Percentiles rank a stretch among this genome's conserved stretches.
phyloP scores from a whole-genome alignment of 1,140 invertebrate species.

The Tetragnatha versicolor region DNA sequence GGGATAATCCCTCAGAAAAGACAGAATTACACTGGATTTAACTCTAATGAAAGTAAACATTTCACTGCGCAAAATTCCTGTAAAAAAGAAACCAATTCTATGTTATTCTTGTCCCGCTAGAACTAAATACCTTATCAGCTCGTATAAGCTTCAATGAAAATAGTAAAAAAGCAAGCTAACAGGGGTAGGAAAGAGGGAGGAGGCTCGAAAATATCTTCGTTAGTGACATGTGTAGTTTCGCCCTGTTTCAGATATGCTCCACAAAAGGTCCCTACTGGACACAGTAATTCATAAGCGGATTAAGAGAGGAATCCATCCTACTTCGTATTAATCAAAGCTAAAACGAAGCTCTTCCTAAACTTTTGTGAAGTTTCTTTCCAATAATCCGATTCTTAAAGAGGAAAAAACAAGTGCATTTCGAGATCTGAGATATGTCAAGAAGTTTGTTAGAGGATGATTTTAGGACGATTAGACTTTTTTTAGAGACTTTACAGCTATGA shows the following conservation, averaged over 20 bases:
- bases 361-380: conserved; percentile 37
- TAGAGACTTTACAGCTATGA: background rate
- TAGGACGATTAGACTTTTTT: conserved; percentile 20
- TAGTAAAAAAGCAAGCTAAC: background rate
- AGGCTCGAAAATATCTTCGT: conserved; percentile 17
- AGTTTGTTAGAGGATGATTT: conserved; percentile 26
- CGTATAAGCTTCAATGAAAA: too few relatives aligned
- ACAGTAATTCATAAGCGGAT: conserved; percentile 45
- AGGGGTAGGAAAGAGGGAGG: background rate
- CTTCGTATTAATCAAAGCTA: conserved; percentile 47
- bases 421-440: conserved; percentile 2
- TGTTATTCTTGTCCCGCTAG: too few relatives aligned
- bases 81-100: too few relatives aligned
- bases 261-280: conserved; percentile 19
- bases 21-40: too few relatives aligned
- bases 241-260: background rate
- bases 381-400: conserved; percentile 49
- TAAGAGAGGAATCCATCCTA: conserved; percentile 6
- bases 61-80: too few relatives aligned
- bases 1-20: too few relatives aligned
- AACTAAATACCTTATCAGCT: too few relatives aligned
- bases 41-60: too few relatives aligned
- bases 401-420: conserved; percentile 11
- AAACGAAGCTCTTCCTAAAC: conserved; percentile 21
- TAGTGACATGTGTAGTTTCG: conserved; percentile 12